A percentile compares a stretch with the other conserved stretches of the same genome.
These are phyloP conservation scores for Bostrychus sinensis DNA, from an alignment of 2,113 vertebrate genomes.

Conservation along the genomic window DNA sequence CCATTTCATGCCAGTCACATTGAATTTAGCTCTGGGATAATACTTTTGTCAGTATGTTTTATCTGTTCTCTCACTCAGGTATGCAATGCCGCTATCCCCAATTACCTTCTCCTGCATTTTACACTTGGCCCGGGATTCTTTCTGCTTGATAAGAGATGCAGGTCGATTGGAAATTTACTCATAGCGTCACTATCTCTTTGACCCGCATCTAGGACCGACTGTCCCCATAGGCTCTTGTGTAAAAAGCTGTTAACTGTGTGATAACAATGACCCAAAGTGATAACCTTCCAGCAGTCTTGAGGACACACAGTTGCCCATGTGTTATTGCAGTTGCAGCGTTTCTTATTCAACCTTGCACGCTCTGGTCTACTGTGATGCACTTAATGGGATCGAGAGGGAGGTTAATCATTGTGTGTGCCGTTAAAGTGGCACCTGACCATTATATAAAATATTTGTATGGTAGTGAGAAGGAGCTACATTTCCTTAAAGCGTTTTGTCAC, in stretches of 20 bases:
- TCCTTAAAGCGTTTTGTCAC: conserved; percentile 24
- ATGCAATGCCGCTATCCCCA: conserved; percentile 66
- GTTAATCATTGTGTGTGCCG: conserved; percentile 73
- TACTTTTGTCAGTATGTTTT: conserved; percentile 73
- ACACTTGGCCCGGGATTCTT: conserved; percentile 68
- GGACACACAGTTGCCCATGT: conserved; percentile 67
- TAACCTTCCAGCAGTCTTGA: conserved; percentile 73
- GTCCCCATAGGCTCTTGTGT: conserved; percentile 59
- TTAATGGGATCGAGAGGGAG: conserved; percentile 67
- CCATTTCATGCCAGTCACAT: conserved; percentile 70
- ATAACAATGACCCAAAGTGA: conserved; percentile 74
- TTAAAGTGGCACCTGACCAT: conserved; percentile 49
- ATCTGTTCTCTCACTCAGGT: conserved; percentile 72
- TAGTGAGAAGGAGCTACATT: conserved; percentile 26
- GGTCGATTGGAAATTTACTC: conserved; percentile 74
- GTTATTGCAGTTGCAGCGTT: conserved; percentile 66
- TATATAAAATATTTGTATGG: conserved; percentile 44
- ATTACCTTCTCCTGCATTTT: conserved; percentile 69
- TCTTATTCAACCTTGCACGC: conserved; percentile 70
- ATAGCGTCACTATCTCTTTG: conserved; percentile 66
- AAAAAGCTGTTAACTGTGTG: conserved; percentile 75
- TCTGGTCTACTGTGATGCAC: conserved; percentile 71
- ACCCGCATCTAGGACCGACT: conserved; percentile 56
- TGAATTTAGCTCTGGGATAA: conserved; percentile 68
- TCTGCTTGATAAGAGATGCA: conserved; percentile 69